Base-by-base conservation (phyloP, 2,888 invertebrate species). In the Zygaena filipendulae region DNA sequence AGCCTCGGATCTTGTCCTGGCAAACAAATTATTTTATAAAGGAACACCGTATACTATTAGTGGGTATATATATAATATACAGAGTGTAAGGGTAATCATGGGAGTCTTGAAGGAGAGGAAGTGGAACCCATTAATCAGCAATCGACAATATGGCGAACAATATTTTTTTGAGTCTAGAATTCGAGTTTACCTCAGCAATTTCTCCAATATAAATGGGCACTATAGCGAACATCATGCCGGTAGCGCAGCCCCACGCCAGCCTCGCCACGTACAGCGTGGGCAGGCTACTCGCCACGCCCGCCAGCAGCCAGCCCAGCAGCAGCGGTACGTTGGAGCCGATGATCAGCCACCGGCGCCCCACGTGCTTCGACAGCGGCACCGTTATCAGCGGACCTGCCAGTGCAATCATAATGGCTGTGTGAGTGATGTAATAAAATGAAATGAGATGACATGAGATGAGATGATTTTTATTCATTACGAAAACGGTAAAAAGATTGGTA, bases 121-220 rank as follows among this genome's bases (percentile, higher is more conserved):
- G n/a, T n/a, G n/a, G n/a, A n/a, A n/a, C n/a, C n/a, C n/a, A n/a
- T n/a, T n/a, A n/a, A n/a, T n/a, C n/a, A n/a, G n/a, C n/a, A n/a
- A n/a, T n/a, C n/a, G n/a, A n/a, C n/a, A n/a, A n/a, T n/a, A n/a
- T n/a, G n/a, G n/a, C n/a, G n/a, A n/a, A n/a, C n/a, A n/a, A n/a
- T n/a, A n/a, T n/a, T n/a, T n/a, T n/a, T n/a, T n/a, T n/a, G n/a
- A n/a, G n/a, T n/a, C n/a, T n/a, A n/a, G n/a, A n/a, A n/a, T n/a
- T n/a, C n/a, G n/a, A n/a, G n/a, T 43, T 57, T 55, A 85, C 85
- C 47, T 91, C 88, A 21, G 92, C 84, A 29, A 93, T 90, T 62
- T 95, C 95, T 1, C 92, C 91, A 16, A 93, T 85, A 57, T 95
- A 95, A 69, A 93, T 87, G 0, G 95, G 92, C 8, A 88, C 83